Base-by-base conservation (phyloP, 2,797 vertebrate species). In the Helostoma temminkii region DNA sequence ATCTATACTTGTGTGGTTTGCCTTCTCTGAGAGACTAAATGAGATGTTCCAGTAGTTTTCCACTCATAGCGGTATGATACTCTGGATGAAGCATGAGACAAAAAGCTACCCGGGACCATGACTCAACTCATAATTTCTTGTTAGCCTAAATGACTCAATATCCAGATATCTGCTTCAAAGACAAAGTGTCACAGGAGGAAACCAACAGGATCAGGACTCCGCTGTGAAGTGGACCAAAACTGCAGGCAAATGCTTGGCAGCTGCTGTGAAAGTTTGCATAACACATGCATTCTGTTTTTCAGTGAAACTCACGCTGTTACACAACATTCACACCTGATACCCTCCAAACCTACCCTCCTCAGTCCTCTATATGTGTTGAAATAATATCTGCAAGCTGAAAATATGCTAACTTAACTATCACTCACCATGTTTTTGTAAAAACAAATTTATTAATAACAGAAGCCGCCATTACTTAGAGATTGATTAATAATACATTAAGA, bases 101-200 rank as follows among this genome's bases (percentile, higher is more conserved):
- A 34, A 80, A 76, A 59, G 26, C 52, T 28, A 22, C 58, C 6
- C 46, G 5, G 24, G 34, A 69, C 63, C 24, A 18, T 80, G 88
- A 84, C 57, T 84, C 78, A 80, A 48, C 47, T 48, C 57, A 1
- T 56, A 26, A 57, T 59, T 71, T 82, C 59, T 62, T 64, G 67
- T 80, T 50, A 68, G 74, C 57, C 50, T 2, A 10, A 64, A 37
- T 85, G 86, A 91, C 74, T 88, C 85, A 85, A 79, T 71, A 71
- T 39, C 21, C 58, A 80, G 66, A 83, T 63, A 87, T 83, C 57
- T 69, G 59, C 71, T 78, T 77, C 48, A 74, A 75, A 79, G 64
- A 49, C 10, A 55, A 24, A 36, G 28, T 28, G 45, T 76, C 36
- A 30, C 48, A 19, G 14, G 59, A 73, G 60, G 72, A 78, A 73